Conservation (phyloP, 1,140 invertebrate species). For the Formica exsecta region DNA sequence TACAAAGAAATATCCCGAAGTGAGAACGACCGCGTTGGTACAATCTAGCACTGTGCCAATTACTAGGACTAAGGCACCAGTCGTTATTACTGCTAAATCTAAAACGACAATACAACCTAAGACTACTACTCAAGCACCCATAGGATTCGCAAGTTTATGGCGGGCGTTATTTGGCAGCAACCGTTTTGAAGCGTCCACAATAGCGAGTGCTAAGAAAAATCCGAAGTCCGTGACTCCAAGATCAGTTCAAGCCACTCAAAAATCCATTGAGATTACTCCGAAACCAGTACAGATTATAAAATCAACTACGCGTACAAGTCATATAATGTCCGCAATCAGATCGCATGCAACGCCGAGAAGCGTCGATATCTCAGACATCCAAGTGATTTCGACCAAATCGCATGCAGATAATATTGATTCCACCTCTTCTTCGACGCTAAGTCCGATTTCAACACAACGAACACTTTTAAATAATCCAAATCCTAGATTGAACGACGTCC, state of each 20-base stretch:
- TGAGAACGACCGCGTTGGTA: not conserved
- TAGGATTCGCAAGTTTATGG: constrained; percentile 80
- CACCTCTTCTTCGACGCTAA: constrained; percentile 20
- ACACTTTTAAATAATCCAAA: constrained; percentile 69
- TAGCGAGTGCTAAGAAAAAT: constrained; percentile 59
- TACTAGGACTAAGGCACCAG: constrained; percentile 72
- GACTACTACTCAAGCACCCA: constrained; percentile 60
- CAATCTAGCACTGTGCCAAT: constrained; percentile 74
- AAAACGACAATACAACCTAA: constrained; percentile 71
- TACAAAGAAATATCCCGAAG: constrained; percentile 17
- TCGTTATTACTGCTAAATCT: constrained; percentile 75
- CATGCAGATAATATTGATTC: not conserved
- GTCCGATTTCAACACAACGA: constrained; percentile 29
- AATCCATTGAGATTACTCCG: constrained; percentile 66
- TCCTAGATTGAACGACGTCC: constrained; percentile 50
- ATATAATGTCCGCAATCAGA: constrained; percentile 34
- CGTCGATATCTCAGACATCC: constrained; percentile 67
- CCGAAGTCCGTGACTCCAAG: constrained; percentile 17
- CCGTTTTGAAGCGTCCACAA: constrained; percentile 68
- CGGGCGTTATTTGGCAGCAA: constrained; percentile 81
- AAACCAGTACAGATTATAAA: constrained; percentile 21
- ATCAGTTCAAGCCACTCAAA: constrained; percentile 63
- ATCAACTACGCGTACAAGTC: not conserved
- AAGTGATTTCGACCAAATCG: constrained; percentile 48
- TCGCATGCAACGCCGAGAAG: constrained; percentile 49